Percentiles rank a stretch among this genome's conserved stretches.
Conservation (phyloP, 2,888 invertebrate genomes). For the Eupithecia vulgata region DNA sequence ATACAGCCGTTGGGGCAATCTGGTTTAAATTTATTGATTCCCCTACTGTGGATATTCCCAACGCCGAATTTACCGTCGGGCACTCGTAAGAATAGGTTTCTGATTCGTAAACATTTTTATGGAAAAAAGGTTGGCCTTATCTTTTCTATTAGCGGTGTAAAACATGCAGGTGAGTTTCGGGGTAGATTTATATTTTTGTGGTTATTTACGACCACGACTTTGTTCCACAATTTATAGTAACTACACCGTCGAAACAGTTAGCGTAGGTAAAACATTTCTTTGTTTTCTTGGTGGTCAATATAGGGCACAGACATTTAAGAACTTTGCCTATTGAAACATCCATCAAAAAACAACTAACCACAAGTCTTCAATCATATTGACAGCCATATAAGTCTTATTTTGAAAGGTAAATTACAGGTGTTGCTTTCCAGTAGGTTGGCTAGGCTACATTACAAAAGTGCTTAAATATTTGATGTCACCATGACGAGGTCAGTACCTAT, state of each 20-base stretch:
- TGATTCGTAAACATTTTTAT: constrained; percentile 48
- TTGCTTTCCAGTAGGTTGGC: constrained; percentile 45
- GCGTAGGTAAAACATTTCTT: background rate
- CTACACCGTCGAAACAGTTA: background rate
- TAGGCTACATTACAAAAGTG: background rate
- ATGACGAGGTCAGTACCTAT: constrained; percentile 40
- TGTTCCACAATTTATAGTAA: background rate
- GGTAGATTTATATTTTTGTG: constrained; percentile 17
- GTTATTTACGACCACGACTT: background rate
- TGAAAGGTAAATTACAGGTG: constrained; percentile 52
- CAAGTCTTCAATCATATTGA: constrained; percentile 49
- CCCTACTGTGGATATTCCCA: constrained; percentile 48
- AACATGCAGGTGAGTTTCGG: constrained; percentile 30
- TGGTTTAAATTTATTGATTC: constrained; percentile 57
- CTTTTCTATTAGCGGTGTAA: constrained; percentile 38
- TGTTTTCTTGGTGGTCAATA: background rate
- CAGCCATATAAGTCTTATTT: constrained; percentile 50
- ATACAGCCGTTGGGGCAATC: constrained; percentile 51
- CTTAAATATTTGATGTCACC: constrained; percentile 55
- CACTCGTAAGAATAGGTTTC: constrained; percentile 41
- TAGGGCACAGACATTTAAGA: background rate
- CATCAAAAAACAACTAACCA: constrained; percentile 47
- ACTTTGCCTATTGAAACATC: constrained; percentile 1
- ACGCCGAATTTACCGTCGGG: constrained; percentile 49
- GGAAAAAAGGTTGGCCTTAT: constrained; percentile 39